Base-by-base conservation (phyloP, 2,888 invertebrate species). In the Dynastes grantii region DNA sequence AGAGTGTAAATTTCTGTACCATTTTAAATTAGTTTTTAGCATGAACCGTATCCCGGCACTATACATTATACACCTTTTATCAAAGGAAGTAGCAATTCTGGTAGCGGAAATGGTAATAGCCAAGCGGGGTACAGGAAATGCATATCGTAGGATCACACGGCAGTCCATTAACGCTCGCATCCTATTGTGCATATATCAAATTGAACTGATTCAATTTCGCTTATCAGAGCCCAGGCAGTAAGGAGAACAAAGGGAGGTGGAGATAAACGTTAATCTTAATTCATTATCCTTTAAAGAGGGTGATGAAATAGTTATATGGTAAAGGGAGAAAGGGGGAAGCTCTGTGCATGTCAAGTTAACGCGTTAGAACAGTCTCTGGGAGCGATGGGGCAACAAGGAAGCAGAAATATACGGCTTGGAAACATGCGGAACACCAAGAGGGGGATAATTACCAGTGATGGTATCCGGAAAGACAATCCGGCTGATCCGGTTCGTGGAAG, bases 381-480 rank as follows among this genome's bases (percentile, higher is more conserved):
- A 45, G 45, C 8, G 2, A 11, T 8, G 11, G 45, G 45, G 8
- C 11, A 8, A 8, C 1, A 37, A 37, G 45, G 45, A 45, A 11
- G 45, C 9, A 8, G 45, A 45, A 45, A 45, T 8, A 45, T 45
- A 45, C 45, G 45, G 45, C 8, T 8, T 11, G 45, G 45, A 45
- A 45, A 45, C 45, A 11, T 45, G 45, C 8, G 45, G 11, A 45
- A 45, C 8, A 45, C 45, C 45, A 11, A 1, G 61, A 40, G 68
- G 45, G 40, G 68, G 40, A 27, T 76, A 58, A 70, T 81, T 84
- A 85, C 96, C 96, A 96, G 82, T 92, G 92, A 87, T 94, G 94
- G 86, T 93, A 91, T 79, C 94, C 94, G 77, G 93, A 92, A 29
- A 94, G 90, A 85, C 94, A 91, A 85, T 94, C 91, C 88, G 92